Evolutionary conservation across 2,797 vertebrate genomes (phyloP).

Genomic region (Chromis chromis): DNA sequence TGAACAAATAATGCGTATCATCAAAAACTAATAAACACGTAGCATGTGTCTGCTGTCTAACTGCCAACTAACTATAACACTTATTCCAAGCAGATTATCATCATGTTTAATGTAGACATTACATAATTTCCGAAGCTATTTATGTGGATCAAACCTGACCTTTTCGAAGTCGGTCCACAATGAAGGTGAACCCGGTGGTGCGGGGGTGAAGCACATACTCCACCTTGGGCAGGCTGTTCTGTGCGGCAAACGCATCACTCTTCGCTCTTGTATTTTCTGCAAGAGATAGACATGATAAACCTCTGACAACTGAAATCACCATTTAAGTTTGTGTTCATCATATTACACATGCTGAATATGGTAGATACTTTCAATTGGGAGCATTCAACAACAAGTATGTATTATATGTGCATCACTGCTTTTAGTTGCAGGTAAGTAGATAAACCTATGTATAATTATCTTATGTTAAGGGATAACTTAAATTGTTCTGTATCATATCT

Average conservation of each 20-base stretch:
- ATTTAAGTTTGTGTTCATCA: neutral
- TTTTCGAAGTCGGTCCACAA: slow-evolving; percentile 92
- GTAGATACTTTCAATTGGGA: no score
- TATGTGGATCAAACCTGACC: slow-evolving; percentile 82
- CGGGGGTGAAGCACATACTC: slow-evolving; percentile 95
- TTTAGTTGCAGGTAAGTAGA: neutral
- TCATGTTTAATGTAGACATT: slow-evolving; percentile 10
- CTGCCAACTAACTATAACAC: neutral
- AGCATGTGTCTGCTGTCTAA: neutral
- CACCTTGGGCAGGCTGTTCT: slow-evolving; percentile 90
- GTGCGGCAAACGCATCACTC: slow-evolving; percentile 91
- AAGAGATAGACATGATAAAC: slow-evolving; percentile 42
- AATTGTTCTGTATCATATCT: no score
- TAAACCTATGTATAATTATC: neutral
- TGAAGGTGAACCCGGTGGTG: slow-evolving; percentile 96
- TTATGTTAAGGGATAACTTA: no score
- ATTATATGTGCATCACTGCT: neutral
- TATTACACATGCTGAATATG: neutral
- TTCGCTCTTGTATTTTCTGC: slow-evolving; percentile 91
- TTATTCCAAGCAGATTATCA: neutral
- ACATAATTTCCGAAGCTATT: slow-evolving; percentile 6
- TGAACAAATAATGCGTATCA: slow-evolving; percentile 8
- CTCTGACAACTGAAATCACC: neutral
- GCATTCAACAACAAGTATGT: neutral
- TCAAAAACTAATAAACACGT: neutral